A percentile compares a stretch with the other conserved stretches of the same genome.
Evolutionary conservation across 2,113 vertebrate genomes (phyloP).

Genomic region (Cyphomyrus plagiostoma): DNA sequence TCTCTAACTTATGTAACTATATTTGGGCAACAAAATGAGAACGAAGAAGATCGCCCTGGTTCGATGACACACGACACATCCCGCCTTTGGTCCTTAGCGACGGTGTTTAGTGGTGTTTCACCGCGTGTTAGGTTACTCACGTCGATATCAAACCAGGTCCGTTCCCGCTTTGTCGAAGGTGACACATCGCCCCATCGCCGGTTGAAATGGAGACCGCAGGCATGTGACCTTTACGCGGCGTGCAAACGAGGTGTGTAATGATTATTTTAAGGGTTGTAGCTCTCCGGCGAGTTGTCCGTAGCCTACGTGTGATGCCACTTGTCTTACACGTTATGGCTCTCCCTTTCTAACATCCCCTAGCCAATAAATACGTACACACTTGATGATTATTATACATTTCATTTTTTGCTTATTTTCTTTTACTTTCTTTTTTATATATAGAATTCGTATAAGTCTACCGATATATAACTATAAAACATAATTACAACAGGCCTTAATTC

Average conservation of each 20-base stretch:
- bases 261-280: slow-evolving; percentile 27
- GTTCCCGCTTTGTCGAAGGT: background rate
- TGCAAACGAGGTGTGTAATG: slow-evolving; percentile 24
- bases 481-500: background rate
- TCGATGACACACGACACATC: background rate
- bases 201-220: slow-evolving; percentile 5
- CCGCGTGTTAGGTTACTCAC: background rate
- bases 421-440: background rate
- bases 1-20: background rate
- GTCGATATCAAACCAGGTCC: background rate
- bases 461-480: background rate
- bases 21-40: background rate
- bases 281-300: background rate
- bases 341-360: background rate
- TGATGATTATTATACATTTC: background rate
- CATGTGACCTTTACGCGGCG: slow-evolving; percentile 13
- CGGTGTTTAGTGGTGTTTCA: background rate
- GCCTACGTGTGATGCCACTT: slow-evolving; percentile 20
- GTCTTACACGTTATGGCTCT: background rate
- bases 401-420: background rate
- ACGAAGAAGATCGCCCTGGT: background rate
- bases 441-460: background rate
- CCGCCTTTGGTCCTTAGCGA: background rate
- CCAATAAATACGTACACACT: background rate
- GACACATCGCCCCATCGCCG: slow-evolving; percentile 11